A percentile compares a stretch with the other conserved stretches of the same genome.
Evolutionary conservation across 1,140 invertebrate species (phyloP).

Genomic region (Papilio xuthus): DNA sequence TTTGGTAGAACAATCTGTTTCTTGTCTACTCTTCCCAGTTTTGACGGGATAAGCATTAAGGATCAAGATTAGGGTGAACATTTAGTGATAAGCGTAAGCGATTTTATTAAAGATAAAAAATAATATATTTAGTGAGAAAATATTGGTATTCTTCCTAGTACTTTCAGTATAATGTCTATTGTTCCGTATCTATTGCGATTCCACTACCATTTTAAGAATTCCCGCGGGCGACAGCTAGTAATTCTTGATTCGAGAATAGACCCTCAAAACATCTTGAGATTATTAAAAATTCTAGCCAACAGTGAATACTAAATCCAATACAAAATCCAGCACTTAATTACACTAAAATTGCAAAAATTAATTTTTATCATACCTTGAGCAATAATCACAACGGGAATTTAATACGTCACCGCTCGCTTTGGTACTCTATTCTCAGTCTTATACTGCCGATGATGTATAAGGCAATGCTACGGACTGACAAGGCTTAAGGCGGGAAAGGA

Average conservation of each 20-base stretch:
- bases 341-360: neutral
- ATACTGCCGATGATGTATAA: conserved; percentile 33
- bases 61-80: conserved; percentile 8
- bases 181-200: no score
- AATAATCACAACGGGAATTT: neutral
- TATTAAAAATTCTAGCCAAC: no score
- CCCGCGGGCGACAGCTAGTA: no score
- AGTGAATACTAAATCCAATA: no score
- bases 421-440: conserved; percentile 3
- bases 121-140: no score
- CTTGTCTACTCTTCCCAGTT: conserved; percentile 21
- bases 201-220: no score
- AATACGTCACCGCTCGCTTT: neutral
- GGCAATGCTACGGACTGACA: conserved; percentile 27
- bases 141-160: no score
- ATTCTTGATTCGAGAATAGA: no score
- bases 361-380: neutral
- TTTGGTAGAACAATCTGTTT: conserved; percentile 31
- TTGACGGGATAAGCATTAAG: conserved; percentile 32
- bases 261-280: no score
- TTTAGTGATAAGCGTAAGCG: neutral
- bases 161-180: no score
- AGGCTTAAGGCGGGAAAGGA: conserved; percentile 31
- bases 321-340: neutral
- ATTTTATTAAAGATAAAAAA: neutral